A percentile compares a stretch with the other conserved stretches of the same genome.
Evolutionary conservation across 2,797 vertebrate species (phyloP).

Genomic region (Thripadectes ignobilis): DNA sequence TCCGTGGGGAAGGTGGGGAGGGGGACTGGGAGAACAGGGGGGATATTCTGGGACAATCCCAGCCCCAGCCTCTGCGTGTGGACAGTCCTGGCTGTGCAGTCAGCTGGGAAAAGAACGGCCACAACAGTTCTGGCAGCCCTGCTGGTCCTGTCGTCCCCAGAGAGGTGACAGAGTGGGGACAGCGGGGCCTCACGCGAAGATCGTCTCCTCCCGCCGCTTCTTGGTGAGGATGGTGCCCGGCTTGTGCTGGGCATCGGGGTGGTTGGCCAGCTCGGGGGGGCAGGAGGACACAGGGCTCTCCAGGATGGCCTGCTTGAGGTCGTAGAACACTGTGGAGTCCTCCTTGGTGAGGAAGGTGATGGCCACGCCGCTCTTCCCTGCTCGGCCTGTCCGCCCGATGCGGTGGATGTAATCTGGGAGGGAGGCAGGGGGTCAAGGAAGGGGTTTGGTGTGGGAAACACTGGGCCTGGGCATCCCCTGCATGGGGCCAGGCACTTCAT

Average conservation of each 20-base stretch:
- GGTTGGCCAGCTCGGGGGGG: constrained; percentile 94
- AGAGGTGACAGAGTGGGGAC: background rate
- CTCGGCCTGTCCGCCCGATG: constrained; percentile 95
- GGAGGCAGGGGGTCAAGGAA: background rate
- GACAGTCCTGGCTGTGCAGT: background rate
- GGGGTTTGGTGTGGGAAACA: background rate
- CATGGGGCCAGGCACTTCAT: background rate
- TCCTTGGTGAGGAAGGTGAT: constrained; percentile 99
- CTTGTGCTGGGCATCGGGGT: constrained; percentile 97
- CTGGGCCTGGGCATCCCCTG: background rate
- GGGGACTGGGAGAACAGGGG: background rate
- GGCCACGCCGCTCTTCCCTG: constrained; percentile 94
- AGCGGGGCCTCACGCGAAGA: constrained; percentile 85
- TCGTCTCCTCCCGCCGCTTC: constrained; percentile 97
- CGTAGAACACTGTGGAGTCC: constrained; percentile 94
- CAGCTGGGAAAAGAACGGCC: background rate
- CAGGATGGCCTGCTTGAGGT: constrained; percentile 96
- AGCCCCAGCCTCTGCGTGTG: background rate
- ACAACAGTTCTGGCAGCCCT: background rate
- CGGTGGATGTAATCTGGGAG: constrained; percentile 94
- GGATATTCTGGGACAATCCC: background rate
- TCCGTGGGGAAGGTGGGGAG: background rate
- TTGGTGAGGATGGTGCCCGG: constrained; percentile 98
- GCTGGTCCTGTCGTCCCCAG: background rate
- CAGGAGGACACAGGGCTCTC: constrained; percentile 98